phyloP scores from a whole-genome alignment of 37 sponge, comb jelly and placozoan species.

The Cliona cf. orientalis region DNA sequence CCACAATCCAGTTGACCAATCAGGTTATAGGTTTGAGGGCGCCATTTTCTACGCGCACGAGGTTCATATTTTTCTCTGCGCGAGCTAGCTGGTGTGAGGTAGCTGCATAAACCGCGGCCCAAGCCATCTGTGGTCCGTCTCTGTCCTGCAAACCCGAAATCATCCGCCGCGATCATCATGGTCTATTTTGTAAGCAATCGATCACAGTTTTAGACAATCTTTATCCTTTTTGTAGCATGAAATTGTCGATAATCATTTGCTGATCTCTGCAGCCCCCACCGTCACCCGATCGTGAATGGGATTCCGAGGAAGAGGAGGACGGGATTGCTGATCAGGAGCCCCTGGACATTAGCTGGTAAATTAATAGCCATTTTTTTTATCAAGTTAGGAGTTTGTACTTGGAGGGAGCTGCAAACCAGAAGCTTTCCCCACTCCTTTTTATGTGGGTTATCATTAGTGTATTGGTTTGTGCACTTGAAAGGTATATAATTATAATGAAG shows the following conservation, averaged over 20 bases:
- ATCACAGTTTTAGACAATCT: too few relatives aligned
- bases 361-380: not conserved
- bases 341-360: slow-evolving; percentile 74
- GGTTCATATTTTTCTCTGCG: too few relatives aligned
- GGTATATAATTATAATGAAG: too few relatives aligned
- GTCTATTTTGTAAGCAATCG: slow-evolving; percentile 39
- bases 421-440: too few relatives aligned
- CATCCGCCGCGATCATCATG: slow-evolving; percentile 5
- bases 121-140: too few relatives aligned
- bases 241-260: not conserved
- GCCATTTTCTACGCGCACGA: too few relatives aligned
- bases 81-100: too few relatives aligned
- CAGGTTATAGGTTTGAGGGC: not conserved
- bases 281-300: slow-evolving; percentile 46
- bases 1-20: not conserved
- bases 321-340: slow-evolving; percentile 79
- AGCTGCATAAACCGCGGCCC: too few relatives aligned
- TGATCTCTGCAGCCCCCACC: slow-evolving; percentile 39
- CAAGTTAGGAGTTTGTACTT: not conserved
- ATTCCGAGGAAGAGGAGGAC: slow-evolving; percentile 77
- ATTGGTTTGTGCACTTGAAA: too few relatives aligned
- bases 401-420: too few relatives aligned
- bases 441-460: too few relatives aligned
- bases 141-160: too few relatives aligned
- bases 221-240: not conserved